Base-by-base conservation (phyloP, 1,140 invertebrate species). In the Maconellicoccus hirsutus region DNA sequence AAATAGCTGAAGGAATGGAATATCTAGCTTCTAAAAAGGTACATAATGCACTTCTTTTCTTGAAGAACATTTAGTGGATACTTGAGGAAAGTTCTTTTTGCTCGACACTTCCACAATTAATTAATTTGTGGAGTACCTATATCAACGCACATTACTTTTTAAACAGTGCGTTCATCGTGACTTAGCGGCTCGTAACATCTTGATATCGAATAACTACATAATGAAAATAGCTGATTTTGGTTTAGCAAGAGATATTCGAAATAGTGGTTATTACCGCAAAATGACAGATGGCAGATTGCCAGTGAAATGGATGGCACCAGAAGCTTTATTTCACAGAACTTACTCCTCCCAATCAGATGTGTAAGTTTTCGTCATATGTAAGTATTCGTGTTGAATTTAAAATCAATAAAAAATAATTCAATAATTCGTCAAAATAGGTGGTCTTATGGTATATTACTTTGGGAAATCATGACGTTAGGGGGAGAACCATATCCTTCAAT, bases 231-330 rank as follows among this genome's bases (percentile, higher is more conserved):
- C 96, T 0, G 97, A 98, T 80, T 99, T 99, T 81, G 97, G 97
- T 1, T 82, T 99, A n/a, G 96, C 97, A 0, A 83, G 96, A 75
- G 96, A 98, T 79, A 89, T 99, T 25, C 89, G 94, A 76, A 89
- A 89, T 72, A 88, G 94, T 75, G 94, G 98, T 77, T 98, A 98
- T 79, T 99, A 99, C 79, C 87, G 93, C 71, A 98, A 98, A 81
- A 95, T 89, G 70, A 96, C 93, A 21, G 94, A 97, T 79, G 94
- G 94, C 23, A 83, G 92, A 38, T 79, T 98, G 72, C 95, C 96
- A 4, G 92, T 99, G 1, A 98, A 98, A 81, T 99, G 97, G 97
- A 99, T 99, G 97, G 95, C 97, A 0, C 95, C 96, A 0, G 97
- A 99, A 80, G 94, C 96, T 0, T 80, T 99, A 6, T 96, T 94